Evolutionary conservation across 2,888 invertebrate species (phyloP), one percentile per base, ranked within the genome.

Genomic region (Sphecodes monilicornis): DNA sequence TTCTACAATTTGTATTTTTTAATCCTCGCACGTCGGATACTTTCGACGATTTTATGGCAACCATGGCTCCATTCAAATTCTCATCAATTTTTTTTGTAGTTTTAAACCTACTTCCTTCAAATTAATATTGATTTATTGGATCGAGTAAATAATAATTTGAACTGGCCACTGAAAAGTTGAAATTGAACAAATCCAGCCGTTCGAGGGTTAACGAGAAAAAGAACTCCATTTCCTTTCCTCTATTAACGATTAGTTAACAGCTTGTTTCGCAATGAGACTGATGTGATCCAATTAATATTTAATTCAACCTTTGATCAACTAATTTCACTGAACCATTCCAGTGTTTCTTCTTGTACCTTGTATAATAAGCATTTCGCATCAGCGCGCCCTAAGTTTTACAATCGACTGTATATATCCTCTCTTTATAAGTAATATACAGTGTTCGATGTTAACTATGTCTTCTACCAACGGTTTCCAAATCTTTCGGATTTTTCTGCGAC

Each of bases 371-470:
- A n/a, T n/a, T 39, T 68, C 39, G 22, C 39, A 68, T 68, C 39
- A 3, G 68, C 4, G 39, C 10, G 22, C 68, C 1, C 39, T 68
- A 39, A 68, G 36, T 68, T 68, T 68, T 68, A 39, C 39, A 68
- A 39, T 36, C n/a, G n/a, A 68, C 68, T n/a, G 68, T 68, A 39
- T n/a, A 60, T 54, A 39, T 39, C 68, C 39, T 85, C 76, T 85
- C 85, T 80, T 36, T 82, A 80, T 90, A 90, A 60, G 39, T 87
- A 80, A 87, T 84, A 86, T 90, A 89, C 85, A 86, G 82, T 90
- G 81, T 90, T 91, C 80, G 90, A 80, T 90, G 90, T 90, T 85
- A 83, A 89, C 78, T 86, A 82, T 90, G 87, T 85, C 87, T 84
- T 88, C 69, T 80, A 74, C 75, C 43, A 84, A 84, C 70, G 85